Evolutionary conservation across 2,888 invertebrate species (phyloP).

Genomic region (Saturnia pavonia): DNA sequence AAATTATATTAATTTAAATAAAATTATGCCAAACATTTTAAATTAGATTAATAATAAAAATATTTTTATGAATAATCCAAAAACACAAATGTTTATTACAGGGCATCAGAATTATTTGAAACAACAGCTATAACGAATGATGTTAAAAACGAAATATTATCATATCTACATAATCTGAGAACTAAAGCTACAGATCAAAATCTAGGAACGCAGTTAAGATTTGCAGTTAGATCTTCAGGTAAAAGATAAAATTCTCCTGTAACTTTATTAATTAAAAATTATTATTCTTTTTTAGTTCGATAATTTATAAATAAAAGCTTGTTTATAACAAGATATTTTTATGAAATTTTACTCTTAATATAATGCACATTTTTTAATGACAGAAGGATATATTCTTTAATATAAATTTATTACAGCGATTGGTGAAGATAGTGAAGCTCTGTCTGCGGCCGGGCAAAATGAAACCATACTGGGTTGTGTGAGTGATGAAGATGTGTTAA

Average conservation of each 20-base stretch:
- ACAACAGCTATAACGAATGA: constrained; percentile 60
- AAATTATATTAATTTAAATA: not conserved
- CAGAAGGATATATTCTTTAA: not conserved
- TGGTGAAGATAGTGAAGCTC: constrained; percentile 90
- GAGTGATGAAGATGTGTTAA: constrained; percentile 75
- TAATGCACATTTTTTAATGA: not conserved
- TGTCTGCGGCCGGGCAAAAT: constrained; percentile 93
- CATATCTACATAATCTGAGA: constrained; percentile 52
- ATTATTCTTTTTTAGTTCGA: no score
- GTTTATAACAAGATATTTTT: no score
- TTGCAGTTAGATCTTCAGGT: constrained; percentile 86
- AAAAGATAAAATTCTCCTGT: constrained; percentile 21
- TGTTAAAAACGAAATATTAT: constrained; percentile 60
- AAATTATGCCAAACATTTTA: not conserved
- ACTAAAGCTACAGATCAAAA: constrained; percentile 48
- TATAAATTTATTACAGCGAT: constrained; percentile 71
- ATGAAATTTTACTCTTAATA: no score
- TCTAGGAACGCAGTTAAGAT: constrained; percentile 60
- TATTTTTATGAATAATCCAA: not conserved
- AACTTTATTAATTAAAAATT: no score
- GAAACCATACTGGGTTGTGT: constrained; percentile 87
- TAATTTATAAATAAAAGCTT: no score
- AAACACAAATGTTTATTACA: constrained; percentile 39
- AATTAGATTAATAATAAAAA: not conserved
- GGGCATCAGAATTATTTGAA: constrained; percentile 68